Evolutionary conservation across 2,113 vertebrate genomes (phyloP).

Genomic region (Leucopternis melanops): DNA sequence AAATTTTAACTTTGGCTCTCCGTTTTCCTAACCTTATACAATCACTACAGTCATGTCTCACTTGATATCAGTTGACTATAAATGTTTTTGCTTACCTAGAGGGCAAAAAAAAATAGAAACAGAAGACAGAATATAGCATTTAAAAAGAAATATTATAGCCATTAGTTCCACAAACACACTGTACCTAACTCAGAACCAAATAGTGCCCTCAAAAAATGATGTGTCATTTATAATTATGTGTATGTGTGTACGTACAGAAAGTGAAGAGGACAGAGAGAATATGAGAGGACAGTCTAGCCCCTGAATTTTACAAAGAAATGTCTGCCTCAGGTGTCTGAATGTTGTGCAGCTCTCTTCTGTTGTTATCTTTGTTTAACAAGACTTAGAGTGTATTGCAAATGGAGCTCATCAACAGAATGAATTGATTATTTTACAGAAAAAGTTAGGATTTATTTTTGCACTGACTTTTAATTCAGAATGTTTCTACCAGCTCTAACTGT

Average conservation of each 20-base stretch:
- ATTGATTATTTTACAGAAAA: neutral
- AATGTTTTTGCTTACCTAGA: neutral
- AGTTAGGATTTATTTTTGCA: neutral
- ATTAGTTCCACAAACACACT: slow-evolving; percentile 9
- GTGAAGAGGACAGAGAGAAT: neutral
- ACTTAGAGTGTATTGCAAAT: neutral
- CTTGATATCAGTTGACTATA: neutral
- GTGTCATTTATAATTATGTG: neutral
- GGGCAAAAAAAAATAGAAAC: neutral
- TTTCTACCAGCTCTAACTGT: neutral
- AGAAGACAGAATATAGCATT: neutral
- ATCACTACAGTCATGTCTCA: neutral
- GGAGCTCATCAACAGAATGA: neutral
- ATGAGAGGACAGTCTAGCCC: neutral
- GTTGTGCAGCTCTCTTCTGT: neutral
- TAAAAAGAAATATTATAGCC: neutral
- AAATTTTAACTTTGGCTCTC: neutral
- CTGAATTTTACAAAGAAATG: neutral
- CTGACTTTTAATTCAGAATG: neutral
- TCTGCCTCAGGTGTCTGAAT: neutral
- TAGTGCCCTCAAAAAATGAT: neutral
- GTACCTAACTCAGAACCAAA: neutral
- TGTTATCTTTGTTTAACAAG: neutral
- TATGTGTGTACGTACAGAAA: neutral
- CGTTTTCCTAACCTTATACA: neutral